Base-by-base conservation (phyloP, 2,797 vertebrate species). In the Rallus crepitans region DNA sequence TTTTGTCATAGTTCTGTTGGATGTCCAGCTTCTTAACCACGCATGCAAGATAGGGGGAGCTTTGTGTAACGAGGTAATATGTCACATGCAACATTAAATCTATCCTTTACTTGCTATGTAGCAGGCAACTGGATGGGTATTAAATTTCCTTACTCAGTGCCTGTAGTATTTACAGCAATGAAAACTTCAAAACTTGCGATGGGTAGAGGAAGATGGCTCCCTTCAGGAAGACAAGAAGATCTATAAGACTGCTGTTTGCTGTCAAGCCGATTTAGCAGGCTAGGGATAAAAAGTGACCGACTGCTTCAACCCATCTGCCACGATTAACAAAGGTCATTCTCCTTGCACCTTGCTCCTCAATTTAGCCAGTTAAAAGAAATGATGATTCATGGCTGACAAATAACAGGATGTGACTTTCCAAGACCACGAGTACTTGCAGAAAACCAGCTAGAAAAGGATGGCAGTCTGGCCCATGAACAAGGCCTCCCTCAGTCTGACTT, bases 311-410 rank as follows among this genome's bases (percentile, higher is more conserved):
- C 47, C 20, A 39, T 72, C 27, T 80, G 37, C 64, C 75, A 57
- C 80, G 61, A 89, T 60, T 82, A 92, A 90, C 31, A 25, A 87
- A 21, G 61, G 75, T 93, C 75, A 85, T 73, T 94, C 61, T 80
- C 59, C 69, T 77, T 73, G 39, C 33, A 93, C 77, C 33, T 82
- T 85, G 45, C 57, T 87, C 61, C 53, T 89, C 71, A 31, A 6
- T 85, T 89, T 73, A 94, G 60, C 53, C 33, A 73, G 68, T 64
- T 90, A 77, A 80, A 94, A 94, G 31, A 80, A 92, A 90, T 31
- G 11, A 94, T 53, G 40, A 93, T 87, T 94, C 83, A 71, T 11
- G 18, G 56, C 48, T 90, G 78, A 90, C 15, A 93, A 96, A 71
- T 64, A 68, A 85, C 12, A 89, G 40, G 31, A 92, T 37, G 37